Conservation (phyloP, 2,113 vertebrate species). For the Trematomus loennbergii region DNA sequence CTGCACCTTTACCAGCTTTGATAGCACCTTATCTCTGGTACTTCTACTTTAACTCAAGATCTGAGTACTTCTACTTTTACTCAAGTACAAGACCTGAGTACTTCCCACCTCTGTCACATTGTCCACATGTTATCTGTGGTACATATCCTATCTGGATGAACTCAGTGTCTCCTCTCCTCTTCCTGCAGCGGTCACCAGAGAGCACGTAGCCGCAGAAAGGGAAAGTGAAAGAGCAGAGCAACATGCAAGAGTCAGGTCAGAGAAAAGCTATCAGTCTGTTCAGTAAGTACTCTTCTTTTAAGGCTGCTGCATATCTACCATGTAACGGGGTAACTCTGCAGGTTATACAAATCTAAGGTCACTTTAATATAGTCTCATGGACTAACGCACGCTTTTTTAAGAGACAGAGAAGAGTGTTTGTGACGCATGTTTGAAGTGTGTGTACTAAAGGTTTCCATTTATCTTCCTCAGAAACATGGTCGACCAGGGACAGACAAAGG, state of each 20-base stretch:
- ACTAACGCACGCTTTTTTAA: background rate
- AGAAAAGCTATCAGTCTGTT: background rate
- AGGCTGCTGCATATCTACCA: background rate
- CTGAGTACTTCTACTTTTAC: no score
- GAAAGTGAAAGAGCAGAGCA: conserved; percentile 12
- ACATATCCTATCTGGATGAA: no score
- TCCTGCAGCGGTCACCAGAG: no score
- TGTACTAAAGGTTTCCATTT: background rate
- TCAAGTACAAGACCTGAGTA: no score
- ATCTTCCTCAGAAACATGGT: background rate
- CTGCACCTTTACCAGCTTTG: no score
- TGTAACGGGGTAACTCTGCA: accelerated
- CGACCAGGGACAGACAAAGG: accelerated
- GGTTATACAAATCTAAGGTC: background rate
- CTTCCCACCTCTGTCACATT: no score
- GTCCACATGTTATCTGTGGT: no score
- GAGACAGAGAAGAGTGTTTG: background rate
- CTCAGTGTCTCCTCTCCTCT: no score
- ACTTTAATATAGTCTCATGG: background rate
- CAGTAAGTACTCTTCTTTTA: background rate
- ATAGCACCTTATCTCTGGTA: no score
- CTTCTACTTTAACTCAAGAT: no score
- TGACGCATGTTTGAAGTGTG: background rate
- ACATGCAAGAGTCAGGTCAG: accelerated
- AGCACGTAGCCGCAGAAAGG: background rate